phyloP scores from a whole-genome alignment of 2,888 invertebrate genomes.

The Agapostemon virescens region DNA sequence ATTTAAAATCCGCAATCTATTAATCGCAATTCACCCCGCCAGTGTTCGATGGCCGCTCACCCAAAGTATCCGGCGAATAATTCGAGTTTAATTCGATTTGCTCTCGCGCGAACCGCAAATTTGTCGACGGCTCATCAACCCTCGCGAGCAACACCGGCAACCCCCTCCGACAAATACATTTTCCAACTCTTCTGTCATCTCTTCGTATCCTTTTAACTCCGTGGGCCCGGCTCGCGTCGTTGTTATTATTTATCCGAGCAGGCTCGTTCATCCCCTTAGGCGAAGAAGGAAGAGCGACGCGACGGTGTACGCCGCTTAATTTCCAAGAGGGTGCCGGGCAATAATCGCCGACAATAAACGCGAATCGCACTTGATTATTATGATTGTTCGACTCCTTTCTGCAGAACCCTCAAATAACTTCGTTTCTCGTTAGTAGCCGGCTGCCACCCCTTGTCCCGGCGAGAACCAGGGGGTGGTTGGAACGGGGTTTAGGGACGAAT shows the following conservation, averaged over 20 bases:
- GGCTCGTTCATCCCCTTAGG: conserved; percentile 23
- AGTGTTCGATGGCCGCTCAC: not conserved
- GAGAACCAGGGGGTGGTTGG: conserved; percentile 51
- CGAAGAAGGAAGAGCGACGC: conserved; percentile 36
- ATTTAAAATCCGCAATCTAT: not conserved
- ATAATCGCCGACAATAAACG: conserved; percentile 77
- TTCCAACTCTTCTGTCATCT: conserved; percentile 16
- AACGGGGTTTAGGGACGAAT: not conserved
- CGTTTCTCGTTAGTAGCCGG: conserved; percentile 50
- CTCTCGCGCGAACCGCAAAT: not conserved
- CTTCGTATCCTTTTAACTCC: conserved; percentile 62
- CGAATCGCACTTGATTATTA: conserved; percentile 79
- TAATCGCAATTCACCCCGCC: not conserved
- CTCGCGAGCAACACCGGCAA: not conserved
- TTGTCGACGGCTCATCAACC: not conserved
- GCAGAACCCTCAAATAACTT: conserved; percentile 57
- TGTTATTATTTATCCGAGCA: conserved; percentile 77
- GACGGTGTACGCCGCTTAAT: conserved; percentile 59
- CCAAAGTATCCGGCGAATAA: not conserved
- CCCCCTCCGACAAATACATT: not conserved
- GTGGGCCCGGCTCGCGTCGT: conserved; percentile 69
- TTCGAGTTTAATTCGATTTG: not conserved
- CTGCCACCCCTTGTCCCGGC: conserved; percentile 59
- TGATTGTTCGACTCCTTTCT: conserved; percentile 76
- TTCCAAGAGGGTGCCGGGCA: conserved; percentile 68